Evolutionary conservation across 1,140 invertebrate genomes (phyloP).

Genomic region (Lepidurus apus): DNA sequence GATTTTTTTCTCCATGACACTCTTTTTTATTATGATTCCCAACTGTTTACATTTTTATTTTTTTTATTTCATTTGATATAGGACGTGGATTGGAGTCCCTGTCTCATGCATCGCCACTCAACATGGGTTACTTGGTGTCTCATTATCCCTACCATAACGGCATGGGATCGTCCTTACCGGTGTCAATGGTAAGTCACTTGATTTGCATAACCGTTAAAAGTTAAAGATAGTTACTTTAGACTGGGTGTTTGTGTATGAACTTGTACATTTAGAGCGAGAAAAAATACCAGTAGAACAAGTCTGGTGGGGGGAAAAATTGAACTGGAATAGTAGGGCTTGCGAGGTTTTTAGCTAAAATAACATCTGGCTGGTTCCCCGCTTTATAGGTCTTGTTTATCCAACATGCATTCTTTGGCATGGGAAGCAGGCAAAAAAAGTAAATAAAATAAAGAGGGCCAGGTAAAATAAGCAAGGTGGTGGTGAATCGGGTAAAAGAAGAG

Average conservation of each 20-base stretch:
- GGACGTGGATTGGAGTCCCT: conserved; percentile 33
- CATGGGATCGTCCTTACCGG: conserved; percentile 69
- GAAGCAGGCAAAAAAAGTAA: conserved; percentile 11
- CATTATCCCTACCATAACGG: conserved; percentile 83
- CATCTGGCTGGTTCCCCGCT: conserved; percentile 15
- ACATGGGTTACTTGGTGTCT: conserved; percentile 83
- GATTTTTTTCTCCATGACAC: neutral
- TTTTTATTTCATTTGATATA: conserved; percentile 9
- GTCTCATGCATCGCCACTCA: conserved; percentile 68
- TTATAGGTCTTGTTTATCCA: conserved; percentile 19
- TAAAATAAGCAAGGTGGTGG: conserved; percentile 27
- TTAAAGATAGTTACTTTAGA: too few species aligned
- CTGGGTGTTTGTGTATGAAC: too few species aligned
- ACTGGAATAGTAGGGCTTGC: neutral
- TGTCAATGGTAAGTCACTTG: conserved; percentile 72
- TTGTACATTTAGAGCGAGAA: too few species aligned
- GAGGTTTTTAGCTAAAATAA: neutral
- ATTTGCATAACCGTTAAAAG: conserved; percentile 2
- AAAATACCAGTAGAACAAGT: neutral
- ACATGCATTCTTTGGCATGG: conserved; percentile 11
- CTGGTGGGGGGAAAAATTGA: neutral
- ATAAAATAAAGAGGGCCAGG: conserved; percentile 14
- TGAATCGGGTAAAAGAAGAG: neutral
- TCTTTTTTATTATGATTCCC: neutral
- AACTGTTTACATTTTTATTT: neutral